Evolutionary conservation across 2,797 vertebrate species (phyloP).

Genomic region (Etheostoma perlongum): DNA sequence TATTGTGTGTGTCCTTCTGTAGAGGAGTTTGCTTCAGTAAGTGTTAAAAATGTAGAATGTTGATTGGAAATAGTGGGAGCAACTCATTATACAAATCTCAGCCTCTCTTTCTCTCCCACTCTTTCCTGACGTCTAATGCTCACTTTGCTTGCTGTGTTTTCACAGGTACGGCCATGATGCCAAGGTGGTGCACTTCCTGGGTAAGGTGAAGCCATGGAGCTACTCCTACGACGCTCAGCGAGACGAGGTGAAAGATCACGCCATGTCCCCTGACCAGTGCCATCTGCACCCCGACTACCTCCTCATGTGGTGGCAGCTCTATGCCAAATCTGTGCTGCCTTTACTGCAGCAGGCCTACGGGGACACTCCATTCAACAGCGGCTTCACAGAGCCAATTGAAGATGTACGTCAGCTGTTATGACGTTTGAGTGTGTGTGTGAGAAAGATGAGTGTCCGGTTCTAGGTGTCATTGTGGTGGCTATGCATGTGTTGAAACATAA

Average conservation of each 20-base stretch:
- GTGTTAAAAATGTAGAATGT: no score
- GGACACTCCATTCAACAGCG: constrained; percentile 78
- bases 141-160: neutral
- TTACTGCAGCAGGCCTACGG: constrained; percentile 86
- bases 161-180: constrained; percentile 92
- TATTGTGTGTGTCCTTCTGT: no score
- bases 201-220: constrained; percentile 93
- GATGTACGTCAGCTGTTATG: constrained; percentile 24
- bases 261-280: constrained; percentile 73
- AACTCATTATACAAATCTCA: neutral
- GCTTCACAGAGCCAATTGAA: constrained; percentile 74
- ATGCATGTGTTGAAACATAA: neutral
- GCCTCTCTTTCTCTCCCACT: neutral
- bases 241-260: constrained; percentile 86
- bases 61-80: neutral
- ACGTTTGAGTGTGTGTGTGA: neutral
- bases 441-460: neutral
- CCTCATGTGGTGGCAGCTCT: constrained; percentile 93
- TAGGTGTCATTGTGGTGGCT: neutral
- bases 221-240: constrained; percentile 89
- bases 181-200: constrained; percentile 97
- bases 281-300: constrained; percentile 90
- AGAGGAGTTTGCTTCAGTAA: no score
- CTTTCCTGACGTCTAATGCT: neutral
- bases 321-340: constrained; percentile 83